Evolutionary conservation across 2,888 invertebrate genomes (phyloP), one percentile per base, ranked within the genome.

Genomic region (Pristionchus entomophagus): DNA sequence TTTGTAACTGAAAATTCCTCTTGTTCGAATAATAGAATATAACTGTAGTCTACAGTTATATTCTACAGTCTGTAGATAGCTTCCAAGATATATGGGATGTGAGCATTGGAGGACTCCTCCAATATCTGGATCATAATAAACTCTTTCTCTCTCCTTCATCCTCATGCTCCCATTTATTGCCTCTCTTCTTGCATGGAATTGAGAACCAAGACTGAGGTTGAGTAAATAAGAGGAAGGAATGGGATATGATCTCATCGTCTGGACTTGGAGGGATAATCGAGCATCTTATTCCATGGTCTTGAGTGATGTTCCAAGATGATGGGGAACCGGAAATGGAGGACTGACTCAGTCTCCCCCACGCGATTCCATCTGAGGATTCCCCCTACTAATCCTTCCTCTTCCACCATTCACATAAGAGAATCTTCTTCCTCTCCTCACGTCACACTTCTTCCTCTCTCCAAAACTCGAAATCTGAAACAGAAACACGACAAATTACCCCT

Each of bases 131-230:
- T n/a, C n/a, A n/a, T n/a, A 32, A 69, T 69, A 8, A 19, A 38
- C 22, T 19, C n/a, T n/a, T n/a, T n/a, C n/a, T n/a, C n/a, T n/a
- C n/a, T n/a, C n/a, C n/a, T n/a, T n/a, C n/a, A 38, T 22, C 38
- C 73, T 41, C 73, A 73, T 73, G 73, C 45, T 73, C 41, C 22
- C 22, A 41, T 73, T 73, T 73, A 73, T 73, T 73, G 73, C 73
- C n/a, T 17, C 73, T 73, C 65, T 73, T n/a, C 38, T 10, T 45
- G 73, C 73, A 45, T 14, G n/a, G 73, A 41, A 73, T 45, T 73
- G 73, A 14, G 73, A 73, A 73, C 73, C 41, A 73, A 26, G 38
- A 41, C 73, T 35, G 26, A 73, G 73, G 41, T 41, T 45, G 73
- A 41, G 73, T 73, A 73, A 73, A 73, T 73, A 73, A 3, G 10